Percentiles rank a stretch among this genome's conserved stretches.
phyloP scores from a whole-genome alignment of 2,888 invertebrate species.

The Ramazzottius varieornatus region DNA sequence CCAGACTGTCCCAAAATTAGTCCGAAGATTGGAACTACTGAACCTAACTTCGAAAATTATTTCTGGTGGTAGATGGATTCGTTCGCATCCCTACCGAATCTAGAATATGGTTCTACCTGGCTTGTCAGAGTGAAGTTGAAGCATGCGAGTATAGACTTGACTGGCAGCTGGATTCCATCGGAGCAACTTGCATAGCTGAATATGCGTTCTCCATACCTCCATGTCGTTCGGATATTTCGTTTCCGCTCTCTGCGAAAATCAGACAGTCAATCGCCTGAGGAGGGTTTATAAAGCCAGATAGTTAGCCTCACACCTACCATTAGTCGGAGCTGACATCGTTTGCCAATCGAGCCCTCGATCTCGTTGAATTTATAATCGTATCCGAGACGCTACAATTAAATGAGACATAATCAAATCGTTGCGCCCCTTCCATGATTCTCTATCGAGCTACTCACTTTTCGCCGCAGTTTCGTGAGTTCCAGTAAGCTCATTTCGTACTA shows the following conservation, averaged over 20 bases:
- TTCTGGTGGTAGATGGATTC: too few species aligned
- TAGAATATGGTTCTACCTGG: background rate
- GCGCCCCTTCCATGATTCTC: background rate
- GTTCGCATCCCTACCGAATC: background rate
- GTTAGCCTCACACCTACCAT: background rate
- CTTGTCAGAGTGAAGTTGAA: background rate
- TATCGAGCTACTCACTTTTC: background rate
- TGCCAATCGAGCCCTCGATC: background rate
- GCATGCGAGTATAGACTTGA: conserved; percentile 1
- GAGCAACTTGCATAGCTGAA: background rate
- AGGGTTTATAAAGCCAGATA: too few species aligned
- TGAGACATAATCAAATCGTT: background rate
- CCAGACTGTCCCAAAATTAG: too few species aligned
- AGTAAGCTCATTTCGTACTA: background rate
- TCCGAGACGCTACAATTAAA: background rate
- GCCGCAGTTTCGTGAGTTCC: background rate
- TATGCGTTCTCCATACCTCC: background rate
- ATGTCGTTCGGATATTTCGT: background rate
- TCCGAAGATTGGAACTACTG: too few species aligned
- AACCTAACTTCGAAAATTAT: too few species aligned
- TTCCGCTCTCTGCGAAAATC: background rate
- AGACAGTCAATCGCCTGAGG: background rate
- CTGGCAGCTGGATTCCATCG: background rate
- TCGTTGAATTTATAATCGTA: background rate
- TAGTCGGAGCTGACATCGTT: background rate